Conservation (phyloP, 2,113 vertebrate species). For the Bostrychus sinensis region DNA sequence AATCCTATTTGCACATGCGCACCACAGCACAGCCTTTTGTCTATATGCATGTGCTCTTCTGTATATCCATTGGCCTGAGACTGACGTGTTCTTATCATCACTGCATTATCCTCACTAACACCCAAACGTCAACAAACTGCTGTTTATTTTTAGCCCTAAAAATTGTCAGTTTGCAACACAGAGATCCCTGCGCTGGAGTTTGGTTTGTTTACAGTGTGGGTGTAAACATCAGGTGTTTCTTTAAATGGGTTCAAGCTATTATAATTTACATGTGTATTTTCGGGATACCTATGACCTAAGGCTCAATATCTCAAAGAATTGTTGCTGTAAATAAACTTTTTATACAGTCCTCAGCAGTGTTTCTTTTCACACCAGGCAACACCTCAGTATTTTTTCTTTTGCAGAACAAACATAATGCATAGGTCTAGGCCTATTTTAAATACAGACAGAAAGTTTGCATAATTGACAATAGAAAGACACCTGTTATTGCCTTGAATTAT, state of each 20-base stretch:
- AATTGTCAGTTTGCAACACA: slow-evolving; percentile 16
- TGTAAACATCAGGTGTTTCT: not conserved
- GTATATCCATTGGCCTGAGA: slow-evolving; percentile 13
- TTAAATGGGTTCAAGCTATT: not conserved
- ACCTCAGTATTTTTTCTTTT: too few relatives aligned
- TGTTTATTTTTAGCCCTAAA: slow-evolving; percentile 31
- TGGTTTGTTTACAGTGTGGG: not conserved
- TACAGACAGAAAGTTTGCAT: too few relatives aligned
- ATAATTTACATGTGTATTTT: slow-evolving; percentile 8
- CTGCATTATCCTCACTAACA: slow-evolving; percentile 34
- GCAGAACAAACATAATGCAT: too few relatives aligned
- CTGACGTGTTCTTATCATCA: slow-evolving; percentile 21
- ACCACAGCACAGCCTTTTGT: not conserved
- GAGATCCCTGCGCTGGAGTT: not conserved
- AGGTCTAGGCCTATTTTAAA: too few relatives aligned
- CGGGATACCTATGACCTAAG: too few relatives aligned
- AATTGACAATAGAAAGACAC: too few relatives aligned
- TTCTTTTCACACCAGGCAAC: too few relatives aligned
- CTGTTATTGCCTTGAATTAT: too few relatives aligned
- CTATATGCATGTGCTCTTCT: not conserved
- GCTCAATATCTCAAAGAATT: too few relatives aligned
- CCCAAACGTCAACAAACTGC: slow-evolving; percentile 19
- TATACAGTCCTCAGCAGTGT: too few relatives aligned
- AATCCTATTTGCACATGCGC: not conserved
- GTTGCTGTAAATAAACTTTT: too few relatives aligned